Evolutionary conservation across 1,140 invertebrate species (phyloP).

Genomic region (Trigoniulus corallinus): DNA sequence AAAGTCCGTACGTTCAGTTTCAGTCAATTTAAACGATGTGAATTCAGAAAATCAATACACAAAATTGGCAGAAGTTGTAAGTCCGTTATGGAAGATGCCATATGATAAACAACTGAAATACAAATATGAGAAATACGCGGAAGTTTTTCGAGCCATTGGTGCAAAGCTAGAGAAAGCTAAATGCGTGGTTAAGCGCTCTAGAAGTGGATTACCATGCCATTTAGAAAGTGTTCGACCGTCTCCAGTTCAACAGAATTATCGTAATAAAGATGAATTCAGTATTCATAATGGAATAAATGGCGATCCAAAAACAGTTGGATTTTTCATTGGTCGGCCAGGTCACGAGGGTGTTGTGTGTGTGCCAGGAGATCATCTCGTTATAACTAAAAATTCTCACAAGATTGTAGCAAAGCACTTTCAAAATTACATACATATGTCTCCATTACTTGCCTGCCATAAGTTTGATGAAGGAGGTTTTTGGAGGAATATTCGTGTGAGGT

Average conservation of each 20-base stretch:
- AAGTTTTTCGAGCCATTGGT: background rate
- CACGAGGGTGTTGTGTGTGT: constrained; percentile 21
- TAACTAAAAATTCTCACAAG: constrained; percentile 23
- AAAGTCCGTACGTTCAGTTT: no score
- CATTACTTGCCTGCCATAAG: constrained; percentile 25
- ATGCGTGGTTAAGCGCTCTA: background rate
- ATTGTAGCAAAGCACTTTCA: constrained; percentile 27
- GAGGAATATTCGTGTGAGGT: constrained; percentile 30
- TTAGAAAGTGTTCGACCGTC: constrained; percentile 10
- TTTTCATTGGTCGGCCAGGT: constrained; percentile 22
- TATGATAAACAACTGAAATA: constrained; percentile 29
- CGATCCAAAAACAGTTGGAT: constrained; percentile 29
- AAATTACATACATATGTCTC: constrained; percentile 25
- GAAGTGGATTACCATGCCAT: constrained; percentile 11
- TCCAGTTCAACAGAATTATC: constrained; percentile 24
- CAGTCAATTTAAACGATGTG: no score
- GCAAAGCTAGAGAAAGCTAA: background rate
- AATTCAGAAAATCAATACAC: constrained; percentile 19
- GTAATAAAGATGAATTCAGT: constrained; percentile 33
- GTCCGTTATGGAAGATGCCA: constrained; percentile 28
- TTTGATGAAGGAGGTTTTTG: constrained; percentile 32
- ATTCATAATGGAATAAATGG: constrained; percentile 27
- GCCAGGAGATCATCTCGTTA: constrained; percentile 20
- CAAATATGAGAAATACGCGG: constrained; percentile 15
- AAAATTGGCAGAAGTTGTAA: constrained; percentile 23